phyloP scores from a whole-genome alignment of 37 sponge, comb jelly and placozoan genomes.

The Haliclona indistincta region DNA sequence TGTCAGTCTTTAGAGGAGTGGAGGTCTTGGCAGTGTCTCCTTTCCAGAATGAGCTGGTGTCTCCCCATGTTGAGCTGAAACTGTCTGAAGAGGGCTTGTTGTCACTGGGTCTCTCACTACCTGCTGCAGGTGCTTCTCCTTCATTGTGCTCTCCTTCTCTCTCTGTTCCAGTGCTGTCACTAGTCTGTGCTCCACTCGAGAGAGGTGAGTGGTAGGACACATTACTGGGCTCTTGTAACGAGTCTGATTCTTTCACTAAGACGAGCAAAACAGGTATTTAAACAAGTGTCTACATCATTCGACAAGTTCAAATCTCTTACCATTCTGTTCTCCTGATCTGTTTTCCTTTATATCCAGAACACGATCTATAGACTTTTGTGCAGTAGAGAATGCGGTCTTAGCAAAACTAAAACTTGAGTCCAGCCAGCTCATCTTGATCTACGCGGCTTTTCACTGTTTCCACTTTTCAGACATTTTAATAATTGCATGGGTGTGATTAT shows the following conservation, averaged over 20 bases:
- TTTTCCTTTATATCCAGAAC: slow-evolving; percentile 70
- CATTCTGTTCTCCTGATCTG: not conserved
- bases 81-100: not conserved
- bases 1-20: too few relatives aligned
- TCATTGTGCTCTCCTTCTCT: not conserved
- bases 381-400: slow-evolving; percentile 64
- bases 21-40: too few relatives aligned
- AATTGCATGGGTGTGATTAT: too few relatives aligned
- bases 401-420: slow-evolving; percentile 70
- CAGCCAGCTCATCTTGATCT: slow-evolving; percentile 79
- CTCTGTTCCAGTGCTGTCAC: not conserved
- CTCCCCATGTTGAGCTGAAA: slow-evolving; percentile 55
- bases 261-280: too few relatives aligned
- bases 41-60: slow-evolving; percentile 43
- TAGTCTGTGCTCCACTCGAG: not conserved
- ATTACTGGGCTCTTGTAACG: too few relatives aligned
- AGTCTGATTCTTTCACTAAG: too few relatives aligned
- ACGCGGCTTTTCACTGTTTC: not conserved
- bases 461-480: too few relatives aligned
- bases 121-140: not conserved
- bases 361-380: slow-evolving; percentile 83
- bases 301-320: slow-evolving; percentile 10
- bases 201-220: not conserved
- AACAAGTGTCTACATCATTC: slow-evolving; percentile 16
- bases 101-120: not conserved